Conservation (phyloP, 2,113 vertebrate genomes). For the Mobula birostris region DNA sequence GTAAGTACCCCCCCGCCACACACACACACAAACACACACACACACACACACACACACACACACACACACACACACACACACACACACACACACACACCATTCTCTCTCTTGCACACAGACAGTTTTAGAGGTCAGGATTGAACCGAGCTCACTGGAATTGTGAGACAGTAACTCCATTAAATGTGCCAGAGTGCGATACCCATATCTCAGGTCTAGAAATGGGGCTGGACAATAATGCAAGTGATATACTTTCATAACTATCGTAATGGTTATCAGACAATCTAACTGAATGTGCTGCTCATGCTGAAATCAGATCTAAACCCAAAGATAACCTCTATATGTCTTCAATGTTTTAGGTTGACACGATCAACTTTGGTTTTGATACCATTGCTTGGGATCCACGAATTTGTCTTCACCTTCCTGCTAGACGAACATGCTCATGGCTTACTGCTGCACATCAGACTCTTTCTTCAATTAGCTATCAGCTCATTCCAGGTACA, state of each 20-base stretch:
- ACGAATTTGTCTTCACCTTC: constrained; percentile 79
- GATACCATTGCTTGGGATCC: constrained; percentile 85
- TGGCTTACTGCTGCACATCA: constrained; percentile 61
- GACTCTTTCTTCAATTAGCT: constrained; percentile 77
- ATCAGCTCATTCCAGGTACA: constrained; percentile 87
- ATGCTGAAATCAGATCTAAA: no score
- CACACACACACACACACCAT: no score
- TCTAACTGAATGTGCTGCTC: neutral
- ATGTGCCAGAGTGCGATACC: neutral
- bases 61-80: no score
- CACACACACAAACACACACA: no score
- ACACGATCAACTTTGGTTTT: constrained; percentile 82
- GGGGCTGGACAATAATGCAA: neutral
- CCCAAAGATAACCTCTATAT: neutral
- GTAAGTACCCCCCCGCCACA: no score
- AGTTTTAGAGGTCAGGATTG: no score
- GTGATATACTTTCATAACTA: neutral
- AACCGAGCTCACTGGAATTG: no score
- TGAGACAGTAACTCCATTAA: no score
- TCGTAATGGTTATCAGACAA: neutral
- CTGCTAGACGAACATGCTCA: constrained; percentile 76
- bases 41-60: no score
- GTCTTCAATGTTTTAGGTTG: constrained; percentile 59
- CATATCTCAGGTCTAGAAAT: neutral
- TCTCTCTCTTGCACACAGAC: no score